These are phyloP conservation scores for Lasioglossum leucozonium DNA, from an alignment of 2,888 invertebrate genomes.

Conservation along the genomic window DNA sequence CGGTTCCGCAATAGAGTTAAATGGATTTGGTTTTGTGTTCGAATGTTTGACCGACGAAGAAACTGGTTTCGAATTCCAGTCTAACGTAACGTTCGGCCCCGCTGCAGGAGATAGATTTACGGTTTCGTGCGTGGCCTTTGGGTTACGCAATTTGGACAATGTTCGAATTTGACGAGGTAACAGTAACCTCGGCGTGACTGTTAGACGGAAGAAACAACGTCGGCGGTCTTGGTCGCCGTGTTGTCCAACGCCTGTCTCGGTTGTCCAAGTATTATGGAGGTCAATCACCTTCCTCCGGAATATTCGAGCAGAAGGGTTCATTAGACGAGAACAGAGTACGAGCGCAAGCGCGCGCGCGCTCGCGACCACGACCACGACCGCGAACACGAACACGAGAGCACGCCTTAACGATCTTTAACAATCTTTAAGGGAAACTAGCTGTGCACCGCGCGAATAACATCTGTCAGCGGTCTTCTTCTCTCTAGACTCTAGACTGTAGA, in stretches of 20 bases:
- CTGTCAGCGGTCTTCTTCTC: constrained; percentile 17
- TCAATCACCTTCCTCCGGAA: constrained; percentile 66
- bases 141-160: constrained; percentile 39
- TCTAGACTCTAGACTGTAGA: too few relatives aligned
- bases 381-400: not conserved
- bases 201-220: constrained; percentile 58
- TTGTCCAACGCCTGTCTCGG: not conserved
- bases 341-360: not conserved
- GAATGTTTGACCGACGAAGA: constrained; percentile 2
- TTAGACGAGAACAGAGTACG: constrained; percentile 44
- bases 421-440: constrained; percentile 47
- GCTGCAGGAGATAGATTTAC: constrained; percentile 4
- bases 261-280: constrained; percentile 46
- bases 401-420: constrained; percentile 21
- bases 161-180: constrained; percentile 64
- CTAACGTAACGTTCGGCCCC: not conserved
- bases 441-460: constrained; percentile 25
- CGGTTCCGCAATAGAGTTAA: not conserved
- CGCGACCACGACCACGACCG: not conserved
- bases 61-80: constrained; percentile 6
- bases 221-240: not conserved
- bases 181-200: constrained; percentile 69
- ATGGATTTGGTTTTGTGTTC: not conserved
- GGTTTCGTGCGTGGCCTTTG: not conserved
- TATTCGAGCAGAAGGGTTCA: constrained; percentile 64